Conservation (phyloP, 2,888 invertebrate genomes). For the Scaptomyza parva region DNA sequence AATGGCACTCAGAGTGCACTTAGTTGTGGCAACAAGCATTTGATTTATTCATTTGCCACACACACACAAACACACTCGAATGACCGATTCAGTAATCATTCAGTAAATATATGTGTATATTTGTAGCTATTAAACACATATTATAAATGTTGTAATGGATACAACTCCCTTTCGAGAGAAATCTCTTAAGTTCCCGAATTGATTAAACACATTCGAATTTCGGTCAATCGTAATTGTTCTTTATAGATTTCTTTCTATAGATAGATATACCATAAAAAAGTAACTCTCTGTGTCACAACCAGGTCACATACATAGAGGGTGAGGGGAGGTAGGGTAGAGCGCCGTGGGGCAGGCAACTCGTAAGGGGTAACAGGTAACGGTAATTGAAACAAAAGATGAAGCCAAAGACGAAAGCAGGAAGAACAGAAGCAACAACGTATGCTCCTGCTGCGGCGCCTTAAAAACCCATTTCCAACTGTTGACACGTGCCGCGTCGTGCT, state of each 20-base stretch:
- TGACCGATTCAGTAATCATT: not conserved
- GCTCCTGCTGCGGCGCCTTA: constrained; percentile 69
- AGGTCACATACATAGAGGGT: not conserved
- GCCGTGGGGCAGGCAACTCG: too few species aligned
- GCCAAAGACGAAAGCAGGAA: constrained; percentile 63
- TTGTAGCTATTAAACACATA: not conserved
- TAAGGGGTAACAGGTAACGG: constrained; percentile 72
- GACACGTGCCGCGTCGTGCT: constrained; percentile 73
- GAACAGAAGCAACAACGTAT: constrained; percentile 58
- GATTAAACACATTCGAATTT: too few species aligned
- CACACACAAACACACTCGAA: constrained; percentile 2
- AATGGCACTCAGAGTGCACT: constrained; percentile 60
- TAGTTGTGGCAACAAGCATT: constrained; percentile 49
- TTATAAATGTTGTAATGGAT: not conserved
- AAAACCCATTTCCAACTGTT: constrained; percentile 79
- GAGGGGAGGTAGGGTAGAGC: not conserved
- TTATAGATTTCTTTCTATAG: too few species aligned
- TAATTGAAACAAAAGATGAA: constrained; percentile 77
- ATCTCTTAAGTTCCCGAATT: too few species aligned
- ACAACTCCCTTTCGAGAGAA: too few species aligned
- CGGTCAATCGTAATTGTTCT: too few species aligned
- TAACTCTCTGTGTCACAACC: not conserved
- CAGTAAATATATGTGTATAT: not conserved
- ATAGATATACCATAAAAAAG: too few species aligned
- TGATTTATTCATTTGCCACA: constrained; percentile 54